Percentiles rank a stretch among this genome's conserved stretches.
phyloP scores from a whole-genome alignment of 2,797 vertebrate genomes.

The Echiichthys vipera region DNA sequence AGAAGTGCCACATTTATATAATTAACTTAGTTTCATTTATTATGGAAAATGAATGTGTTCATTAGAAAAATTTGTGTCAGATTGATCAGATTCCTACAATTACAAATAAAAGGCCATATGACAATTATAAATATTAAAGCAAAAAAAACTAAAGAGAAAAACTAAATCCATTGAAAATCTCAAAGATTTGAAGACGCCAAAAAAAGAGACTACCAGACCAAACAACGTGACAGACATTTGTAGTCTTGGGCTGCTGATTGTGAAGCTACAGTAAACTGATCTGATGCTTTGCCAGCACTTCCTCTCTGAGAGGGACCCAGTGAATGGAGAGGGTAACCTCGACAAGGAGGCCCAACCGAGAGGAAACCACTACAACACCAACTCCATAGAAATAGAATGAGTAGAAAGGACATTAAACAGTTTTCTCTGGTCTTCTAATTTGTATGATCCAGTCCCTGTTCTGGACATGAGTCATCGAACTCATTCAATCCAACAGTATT shows the following conservation, averaged over 20 bases:
- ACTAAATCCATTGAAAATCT: not conserved
- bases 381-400: not conserved
- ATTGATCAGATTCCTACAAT: too few relatives aligned
- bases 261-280: constrained; percentile 17
- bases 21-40: too few relatives aligned
- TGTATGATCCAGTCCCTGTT: not conserved
- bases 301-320: constrained; percentile 28
- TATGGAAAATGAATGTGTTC: too few relatives aligned
- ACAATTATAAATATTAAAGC: not conserved
- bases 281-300: constrained; percentile 42
- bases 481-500: not conserved
- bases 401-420: too few relatives aligned
- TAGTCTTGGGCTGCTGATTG: not conserved
- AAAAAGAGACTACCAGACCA: constrained; percentile 4
- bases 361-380: constrained; percentile 31
- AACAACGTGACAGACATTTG: constrained; percentile 3
- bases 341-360: constrained; percentile 53
- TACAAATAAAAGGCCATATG: not conserved
- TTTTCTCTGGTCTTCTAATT: not conserved
- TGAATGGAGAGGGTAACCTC: constrained; percentile 48
- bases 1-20: too few relatives aligned
- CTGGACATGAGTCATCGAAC: not conserved
- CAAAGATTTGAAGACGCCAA: not conserved
- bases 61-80: too few relatives aligned
- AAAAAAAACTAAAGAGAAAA: not conserved